These are phyloP conservation scores for Hydractinia echinata DNA, from an alignment of 30 jellyfish, hydroid and myxozoan species.

Conservation along the genomic window DNA sequence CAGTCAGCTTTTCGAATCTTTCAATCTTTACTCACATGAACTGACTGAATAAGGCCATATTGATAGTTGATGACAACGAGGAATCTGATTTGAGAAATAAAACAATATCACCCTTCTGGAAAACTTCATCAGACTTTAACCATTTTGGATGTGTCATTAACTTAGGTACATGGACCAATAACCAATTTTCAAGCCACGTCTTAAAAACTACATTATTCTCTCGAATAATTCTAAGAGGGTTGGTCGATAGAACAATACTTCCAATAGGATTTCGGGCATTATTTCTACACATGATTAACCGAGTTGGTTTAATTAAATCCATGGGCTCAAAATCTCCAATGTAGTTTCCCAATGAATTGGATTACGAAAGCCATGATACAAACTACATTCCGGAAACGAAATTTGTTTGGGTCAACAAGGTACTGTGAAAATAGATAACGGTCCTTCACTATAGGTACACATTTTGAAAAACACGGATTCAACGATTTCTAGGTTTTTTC, in stretches of 20 bases:
- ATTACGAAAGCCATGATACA: too few relatives aligned
- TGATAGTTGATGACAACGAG: neutral
- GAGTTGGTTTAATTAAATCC: too few relatives aligned
- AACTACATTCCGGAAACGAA: too few relatives aligned
- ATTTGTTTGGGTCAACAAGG: conserved; percentile 31
- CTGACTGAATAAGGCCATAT: neutral
- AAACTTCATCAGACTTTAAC: neutral
- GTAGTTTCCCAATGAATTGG: too few relatives aligned
- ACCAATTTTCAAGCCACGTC: neutral
- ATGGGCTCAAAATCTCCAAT: too few relatives aligned
- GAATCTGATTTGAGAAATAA: neutral
- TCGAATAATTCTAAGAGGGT: neutral
- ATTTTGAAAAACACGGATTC: neutral
- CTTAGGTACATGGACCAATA: neutral
- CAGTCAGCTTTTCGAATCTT: neutral
- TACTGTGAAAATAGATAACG: neutral
- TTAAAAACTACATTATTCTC: neutral
- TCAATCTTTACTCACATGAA: neutral
- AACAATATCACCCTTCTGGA: conserved; percentile 3
- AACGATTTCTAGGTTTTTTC: neutral
- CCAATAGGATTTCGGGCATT: neutral
- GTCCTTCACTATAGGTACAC: neutral
- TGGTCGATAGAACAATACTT: too few relatives aligned
- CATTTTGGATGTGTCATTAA: neutral
- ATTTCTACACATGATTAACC: neutral